These are phyloP conservation scores for Melanchra persicariae DNA, from an alignment of 2,888 invertebrate species.

Conservation along the genomic window DNA sequence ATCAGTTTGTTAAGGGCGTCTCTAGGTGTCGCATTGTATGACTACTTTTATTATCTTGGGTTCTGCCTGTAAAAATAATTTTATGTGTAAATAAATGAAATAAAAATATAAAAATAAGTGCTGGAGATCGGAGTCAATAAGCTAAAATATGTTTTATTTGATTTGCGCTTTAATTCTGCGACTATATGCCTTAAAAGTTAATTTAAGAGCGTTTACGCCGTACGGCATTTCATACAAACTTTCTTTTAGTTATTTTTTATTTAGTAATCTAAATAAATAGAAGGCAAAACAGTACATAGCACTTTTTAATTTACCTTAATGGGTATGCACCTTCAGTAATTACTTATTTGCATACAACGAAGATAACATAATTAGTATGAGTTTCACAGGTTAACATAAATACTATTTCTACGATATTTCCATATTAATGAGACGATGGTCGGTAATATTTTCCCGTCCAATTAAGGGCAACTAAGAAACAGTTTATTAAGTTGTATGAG, in stretches of 20 bases:
- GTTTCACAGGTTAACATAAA: slow-evolving; percentile 44
- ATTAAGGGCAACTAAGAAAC: slow-evolving; percentile 34
- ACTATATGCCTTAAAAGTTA: too few relatives aligned
- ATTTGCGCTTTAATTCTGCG: too few relatives aligned
- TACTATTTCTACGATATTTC: slow-evolving; percentile 43
- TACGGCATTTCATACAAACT: too few relatives aligned
- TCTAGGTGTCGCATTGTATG: too few relatives aligned
- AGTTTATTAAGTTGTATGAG: slow-evolving; percentile 30
- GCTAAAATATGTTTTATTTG: too few relatives aligned
- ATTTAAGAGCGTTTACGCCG: too few relatives aligned
- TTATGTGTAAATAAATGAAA: too few relatives aligned
- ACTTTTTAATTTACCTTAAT: neutral
- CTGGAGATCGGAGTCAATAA: too few relatives aligned
- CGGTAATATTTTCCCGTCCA: slow-evolving; percentile 38
- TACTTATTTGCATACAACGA: slow-evolving; percentile 24
- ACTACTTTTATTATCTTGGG: too few relatives aligned
- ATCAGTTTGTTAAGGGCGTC: too few relatives aligned
- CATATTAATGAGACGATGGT: slow-evolving; percentile 30
- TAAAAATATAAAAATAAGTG: too few relatives aligned
- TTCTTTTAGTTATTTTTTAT: neutral
- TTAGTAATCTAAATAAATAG: neutral
- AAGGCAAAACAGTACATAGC: neutral
- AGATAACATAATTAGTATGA: slow-evolving; percentile 48
- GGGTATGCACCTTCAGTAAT: neutral
- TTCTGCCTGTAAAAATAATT: too few relatives aligned